Evolutionary conservation across 2,113 vertebrate species (phyloP).

Genomic region (Mormoops blainvillei): DNA sequence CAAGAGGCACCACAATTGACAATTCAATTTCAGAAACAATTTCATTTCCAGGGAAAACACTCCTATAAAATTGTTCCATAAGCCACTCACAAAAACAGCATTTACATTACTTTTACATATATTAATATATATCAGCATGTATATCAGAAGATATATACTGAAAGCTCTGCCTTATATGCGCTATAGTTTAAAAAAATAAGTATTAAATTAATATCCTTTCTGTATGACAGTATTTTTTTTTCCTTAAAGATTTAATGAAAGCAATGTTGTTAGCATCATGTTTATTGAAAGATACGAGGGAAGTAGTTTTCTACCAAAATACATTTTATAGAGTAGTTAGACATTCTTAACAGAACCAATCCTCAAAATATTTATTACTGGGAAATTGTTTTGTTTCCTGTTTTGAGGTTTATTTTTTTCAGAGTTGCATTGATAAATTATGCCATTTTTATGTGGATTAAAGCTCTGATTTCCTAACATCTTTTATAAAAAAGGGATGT

Average conservation of each 20-base stretch:
- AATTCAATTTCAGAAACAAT: neutral
- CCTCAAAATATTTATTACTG: slow-evolving; percentile 53
- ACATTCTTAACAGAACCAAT: slow-evolving; percentile 8
- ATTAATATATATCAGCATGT: neutral
- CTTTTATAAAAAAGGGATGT: neutral
- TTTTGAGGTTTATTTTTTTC: slow-evolving; percentile 52
- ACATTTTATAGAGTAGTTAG: slow-evolving; percentile 15
- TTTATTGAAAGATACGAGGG: neutral
- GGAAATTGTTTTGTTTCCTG: slow-evolving; percentile 55
- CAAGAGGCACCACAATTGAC: neutral
- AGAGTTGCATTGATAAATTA: slow-evolving; percentile 22
- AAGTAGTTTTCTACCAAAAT: slow-evolving; percentile 47
- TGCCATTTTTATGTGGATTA: slow-evolving; percentile 13
- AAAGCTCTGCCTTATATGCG: neutral
- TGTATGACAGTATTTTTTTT: neutral
- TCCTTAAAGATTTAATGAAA: neutral
- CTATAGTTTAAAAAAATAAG: neutral
- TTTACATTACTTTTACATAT: neutral
- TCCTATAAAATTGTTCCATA: neutral
- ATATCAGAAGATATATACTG: neutral
- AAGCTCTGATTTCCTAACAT: slow-evolving; percentile 14
- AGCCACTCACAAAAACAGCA: neutral
- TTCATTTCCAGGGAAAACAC: neutral
- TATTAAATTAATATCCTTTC: neutral
- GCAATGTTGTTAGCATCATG: neutral